Evolutionary conservation across 2,113 vertebrate genomes (phyloP).

Genomic region (Phalacrocorax brasilianus): DNA sequence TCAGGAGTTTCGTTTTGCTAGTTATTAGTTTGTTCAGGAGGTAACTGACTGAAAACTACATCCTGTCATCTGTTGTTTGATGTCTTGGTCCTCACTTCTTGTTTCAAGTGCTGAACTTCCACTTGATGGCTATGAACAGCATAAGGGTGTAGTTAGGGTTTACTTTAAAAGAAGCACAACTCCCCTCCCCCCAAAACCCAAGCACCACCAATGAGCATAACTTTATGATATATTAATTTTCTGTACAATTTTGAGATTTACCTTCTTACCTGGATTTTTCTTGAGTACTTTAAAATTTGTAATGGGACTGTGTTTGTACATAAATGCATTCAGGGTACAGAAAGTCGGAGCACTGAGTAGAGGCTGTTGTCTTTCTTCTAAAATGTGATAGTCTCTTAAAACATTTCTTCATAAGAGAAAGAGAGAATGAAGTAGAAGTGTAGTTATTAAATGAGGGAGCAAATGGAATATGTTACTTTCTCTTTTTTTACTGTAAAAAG

Average conservation of each 20-base stretch:
- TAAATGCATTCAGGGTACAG: background rate
- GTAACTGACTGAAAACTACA: background rate
- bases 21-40: background rate
- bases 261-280: background rate
- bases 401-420: background rate
- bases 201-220: background rate
- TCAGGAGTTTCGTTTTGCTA: background rate
- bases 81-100: slow-evolving; percentile 61
- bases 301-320: background rate
- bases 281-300: background rate
- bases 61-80: background rate
- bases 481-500: background rate
- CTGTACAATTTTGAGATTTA: background rate
- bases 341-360: background rate
- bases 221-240: background rate
- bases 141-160: background rate
- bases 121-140: slow-evolving; percentile 61
- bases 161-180: background rate
- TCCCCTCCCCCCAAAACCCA: background rate
- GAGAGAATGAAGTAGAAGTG: background rate
- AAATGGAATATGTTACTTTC: background rate
- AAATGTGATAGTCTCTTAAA: background rate
- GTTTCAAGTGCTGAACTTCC: slow-evolving; percentile 56
- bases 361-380: background rate
- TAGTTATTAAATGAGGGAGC: background rate